A percentile compares a stretch with the other conserved stretches of the same genome.
Evolutionary conservation across 2,888 invertebrate genomes (phyloP).

Genomic region (Spatulosminthurus flaviceps): DNA sequence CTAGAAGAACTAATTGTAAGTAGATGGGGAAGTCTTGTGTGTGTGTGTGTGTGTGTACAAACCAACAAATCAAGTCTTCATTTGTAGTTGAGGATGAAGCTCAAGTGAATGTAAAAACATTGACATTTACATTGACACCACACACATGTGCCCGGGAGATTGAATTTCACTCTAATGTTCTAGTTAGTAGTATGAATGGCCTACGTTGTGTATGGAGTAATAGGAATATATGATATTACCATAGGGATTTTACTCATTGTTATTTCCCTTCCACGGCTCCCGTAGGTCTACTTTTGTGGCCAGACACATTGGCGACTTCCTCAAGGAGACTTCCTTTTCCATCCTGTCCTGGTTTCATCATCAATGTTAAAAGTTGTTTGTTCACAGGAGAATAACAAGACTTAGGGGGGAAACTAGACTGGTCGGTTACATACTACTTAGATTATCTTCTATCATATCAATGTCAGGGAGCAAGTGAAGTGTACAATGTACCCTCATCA

Average conservation of each 20-base stretch:
- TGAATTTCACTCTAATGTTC: neutral
- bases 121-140: slow-evolving; percentile 13
- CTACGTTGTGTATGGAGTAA: no score
- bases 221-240: no score
- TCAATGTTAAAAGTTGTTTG: neutral
- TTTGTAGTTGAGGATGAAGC: slow-evolving; percentile 6
- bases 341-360: neutral
- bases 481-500: slow-evolving; percentile 12
- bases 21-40: no score
- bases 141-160: slow-evolving; percentile 16
- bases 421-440: no score
- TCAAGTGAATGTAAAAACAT: slow-evolving; percentile 6
- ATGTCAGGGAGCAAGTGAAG: neutral
- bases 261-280: slow-evolving; percentile 29
- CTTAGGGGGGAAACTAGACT: neutral
- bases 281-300: slow-evolving; percentile 30
- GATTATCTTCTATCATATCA: slow-evolving; percentile 23
- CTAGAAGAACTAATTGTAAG: no score
- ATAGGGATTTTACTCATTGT: no score
- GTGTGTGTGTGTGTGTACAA: no score
- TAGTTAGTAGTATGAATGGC: no score
- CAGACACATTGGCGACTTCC: slow-evolving; percentile 44
- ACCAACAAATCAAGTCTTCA: neutral
- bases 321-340: slow-evolving; percentile 5
- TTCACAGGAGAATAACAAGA: slow-evolving; percentile 5